These are phyloP conservation scores for Himalopsyche kuldschensis DNA, from an alignment of 2,888 invertebrate species.

Conservation along the genomic window DNA sequence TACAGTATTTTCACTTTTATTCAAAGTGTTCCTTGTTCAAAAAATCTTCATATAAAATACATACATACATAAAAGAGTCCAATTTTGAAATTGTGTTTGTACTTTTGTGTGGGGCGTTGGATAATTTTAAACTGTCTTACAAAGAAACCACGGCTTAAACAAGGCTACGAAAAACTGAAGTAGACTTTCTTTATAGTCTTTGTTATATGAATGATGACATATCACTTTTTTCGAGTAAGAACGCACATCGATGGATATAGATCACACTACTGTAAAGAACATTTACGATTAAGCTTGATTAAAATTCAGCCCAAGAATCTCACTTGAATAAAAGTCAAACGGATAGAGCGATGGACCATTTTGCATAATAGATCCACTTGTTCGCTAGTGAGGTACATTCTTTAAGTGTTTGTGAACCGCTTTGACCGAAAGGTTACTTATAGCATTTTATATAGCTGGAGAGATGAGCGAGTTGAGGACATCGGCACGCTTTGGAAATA, in stretches of 20 bases:
- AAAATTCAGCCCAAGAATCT: neutral
- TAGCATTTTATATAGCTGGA: neutral
- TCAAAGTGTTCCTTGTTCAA: no score
- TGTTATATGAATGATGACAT: no score
- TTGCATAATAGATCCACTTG: neutral
- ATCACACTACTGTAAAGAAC: neutral
- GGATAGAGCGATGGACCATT: neutral
- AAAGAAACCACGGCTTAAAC: no score
- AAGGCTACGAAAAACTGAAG: no score
- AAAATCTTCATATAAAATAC: no score
- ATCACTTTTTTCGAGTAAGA: no score
- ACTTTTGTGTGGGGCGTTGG: no score
- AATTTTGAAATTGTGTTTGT: no score
- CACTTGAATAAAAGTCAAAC: conserved; percentile 1
- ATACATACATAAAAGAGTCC: no score
- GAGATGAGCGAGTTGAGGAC: neutral
- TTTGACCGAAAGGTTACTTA: neutral
- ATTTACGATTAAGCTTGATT: neutral
- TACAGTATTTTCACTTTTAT: no score
- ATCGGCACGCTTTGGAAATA: neutral
- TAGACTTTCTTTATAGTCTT: no score
- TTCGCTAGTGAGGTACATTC: neutral
- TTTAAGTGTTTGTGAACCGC: neutral
- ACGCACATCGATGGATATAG: neutral
- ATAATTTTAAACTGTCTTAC: no score